Percentiles rank a stretch among this genome's conserved stretches.
These are phyloP conservation scores for Apamea crenata DNA, from an alignment of 2,888 invertebrate species.

Conservation along the genomic window DNA sequence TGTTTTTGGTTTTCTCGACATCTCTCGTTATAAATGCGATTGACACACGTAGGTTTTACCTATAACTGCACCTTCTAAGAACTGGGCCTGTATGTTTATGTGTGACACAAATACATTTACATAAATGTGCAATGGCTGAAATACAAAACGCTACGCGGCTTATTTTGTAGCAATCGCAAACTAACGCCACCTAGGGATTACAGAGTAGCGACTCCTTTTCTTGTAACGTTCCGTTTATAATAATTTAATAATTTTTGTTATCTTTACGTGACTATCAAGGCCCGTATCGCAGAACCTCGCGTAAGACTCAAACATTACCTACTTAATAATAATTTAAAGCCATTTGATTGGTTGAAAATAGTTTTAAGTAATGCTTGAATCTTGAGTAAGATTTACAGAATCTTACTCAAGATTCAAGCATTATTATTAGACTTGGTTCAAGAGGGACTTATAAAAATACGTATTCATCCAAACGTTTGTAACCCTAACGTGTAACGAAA, in stretches of 20 bases:
- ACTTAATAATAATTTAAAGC: too few species aligned
- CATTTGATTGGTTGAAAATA: too few species aligned
- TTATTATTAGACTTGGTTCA: too few species aligned
- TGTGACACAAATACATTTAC: neutral
- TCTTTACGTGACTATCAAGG: neutral
- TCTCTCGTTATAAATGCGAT: neutral
- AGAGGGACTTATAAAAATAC: too few species aligned
- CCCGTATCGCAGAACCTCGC: too few species aligned
- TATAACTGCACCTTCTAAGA: neutral
- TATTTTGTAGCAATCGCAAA: conserved; percentile 5
- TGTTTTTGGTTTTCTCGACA: neutral
- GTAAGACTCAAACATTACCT: too few species aligned
- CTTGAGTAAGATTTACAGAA: too few species aligned
- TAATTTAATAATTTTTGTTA: neutral
- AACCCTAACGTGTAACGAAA: conserved; percentile 26
- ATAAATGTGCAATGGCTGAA: neutral
- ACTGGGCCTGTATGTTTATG: neutral
- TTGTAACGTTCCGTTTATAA: too few species aligned
- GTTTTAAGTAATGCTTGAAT: too few species aligned
- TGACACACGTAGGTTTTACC: neutral
- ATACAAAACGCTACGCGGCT: neutral
- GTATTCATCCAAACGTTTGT: neutral
- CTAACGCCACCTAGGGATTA: conserved; percentile 37
- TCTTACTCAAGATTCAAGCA: too few species aligned
- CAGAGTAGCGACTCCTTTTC: neutral